Evolutionary conservation across 2,797 vertebrate genomes (phyloP).

Genomic region (Acrossocheilus wenchowensis): DNA sequence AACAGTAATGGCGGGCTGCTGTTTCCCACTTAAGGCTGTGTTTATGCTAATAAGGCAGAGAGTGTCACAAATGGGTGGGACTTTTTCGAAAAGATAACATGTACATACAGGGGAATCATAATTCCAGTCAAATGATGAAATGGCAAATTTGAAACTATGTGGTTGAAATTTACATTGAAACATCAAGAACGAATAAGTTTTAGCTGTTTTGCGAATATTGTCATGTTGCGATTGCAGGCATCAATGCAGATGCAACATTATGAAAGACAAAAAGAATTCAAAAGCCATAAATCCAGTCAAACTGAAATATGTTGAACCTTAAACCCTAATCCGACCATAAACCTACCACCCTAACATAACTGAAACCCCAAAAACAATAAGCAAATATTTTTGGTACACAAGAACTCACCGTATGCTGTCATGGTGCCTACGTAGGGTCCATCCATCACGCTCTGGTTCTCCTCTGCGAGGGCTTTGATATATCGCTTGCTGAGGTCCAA

Average conservation of each 20-base stretch:
- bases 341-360: background rate
- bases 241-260: too few relatives aligned
- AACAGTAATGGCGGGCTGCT: too few relatives aligned
- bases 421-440: constrained; percentile 97
- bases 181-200: background rate
- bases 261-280: too few relatives aligned
- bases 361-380: background rate
- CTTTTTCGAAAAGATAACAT: too few relatives aligned
- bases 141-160: background rate
- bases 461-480: constrained; percentile 95
- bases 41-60: too few relatives aligned
- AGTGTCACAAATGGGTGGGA: too few relatives aligned
- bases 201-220: background rate
- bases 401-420: constrained; percentile 91
- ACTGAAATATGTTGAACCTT: background rate
- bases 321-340: background rate
- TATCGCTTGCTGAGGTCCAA: constrained; percentile 98
- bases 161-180: background rate
- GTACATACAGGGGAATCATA: background rate
- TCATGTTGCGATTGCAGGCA: too few relatives aligned
- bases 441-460: constrained; percentile 96
- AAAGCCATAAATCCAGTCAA: too few relatives aligned
- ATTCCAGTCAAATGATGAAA: background rate
- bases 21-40: too few relatives aligned
- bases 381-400: background rate